phyloP scores from a whole-genome alignment of 35 echinoderm and acorn worm species.

The Holothuria glaberrima region DNA sequence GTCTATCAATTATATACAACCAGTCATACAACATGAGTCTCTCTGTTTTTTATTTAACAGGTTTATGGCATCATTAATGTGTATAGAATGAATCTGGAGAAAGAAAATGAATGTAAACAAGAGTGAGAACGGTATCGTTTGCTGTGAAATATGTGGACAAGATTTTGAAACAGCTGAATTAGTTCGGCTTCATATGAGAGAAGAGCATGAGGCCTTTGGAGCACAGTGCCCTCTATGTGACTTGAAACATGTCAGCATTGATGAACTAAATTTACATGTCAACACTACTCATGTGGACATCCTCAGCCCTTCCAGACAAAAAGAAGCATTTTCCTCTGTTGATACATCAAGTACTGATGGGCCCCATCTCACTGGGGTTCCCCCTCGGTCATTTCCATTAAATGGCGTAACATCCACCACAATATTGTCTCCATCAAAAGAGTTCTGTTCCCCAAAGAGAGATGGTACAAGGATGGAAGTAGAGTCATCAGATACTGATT shows the following conservation, averaged over 20 bases:
- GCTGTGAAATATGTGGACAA: slow-evolving; percentile 93
- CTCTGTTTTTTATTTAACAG: too few relatives aligned
- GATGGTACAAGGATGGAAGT: neutral
- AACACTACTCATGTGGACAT: slow-evolving; percentile 81
- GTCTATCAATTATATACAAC: too few relatives aligned
- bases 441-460: slow-evolving; percentile 43
- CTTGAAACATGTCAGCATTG: slow-evolving; percentile 67
- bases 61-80: too few relatives aligned
- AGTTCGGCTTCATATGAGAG: slow-evolving; percentile 74
- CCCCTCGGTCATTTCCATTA: neutral
- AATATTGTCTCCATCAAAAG: neutral
- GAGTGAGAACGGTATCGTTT: too few relatives aligned
- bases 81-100: too few relatives aligned
- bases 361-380: neutral
- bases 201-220: slow-evolving; percentile 67
- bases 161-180: slow-evolving; percentile 62
- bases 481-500: neutral
- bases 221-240: slow-evolving; percentile 83
- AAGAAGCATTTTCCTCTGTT: neutral
- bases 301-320: slow-evolving; percentile 59
- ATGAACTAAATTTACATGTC: slow-evolving; percentile 82
- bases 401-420: neutral
- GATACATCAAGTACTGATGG: neutral
- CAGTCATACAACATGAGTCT: too few relatives aligned
- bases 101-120: too few relatives aligned